Base-by-base conservation (phyloP, 2,888 invertebrate species). In the Tanytarsus gracilentus region DNA sequence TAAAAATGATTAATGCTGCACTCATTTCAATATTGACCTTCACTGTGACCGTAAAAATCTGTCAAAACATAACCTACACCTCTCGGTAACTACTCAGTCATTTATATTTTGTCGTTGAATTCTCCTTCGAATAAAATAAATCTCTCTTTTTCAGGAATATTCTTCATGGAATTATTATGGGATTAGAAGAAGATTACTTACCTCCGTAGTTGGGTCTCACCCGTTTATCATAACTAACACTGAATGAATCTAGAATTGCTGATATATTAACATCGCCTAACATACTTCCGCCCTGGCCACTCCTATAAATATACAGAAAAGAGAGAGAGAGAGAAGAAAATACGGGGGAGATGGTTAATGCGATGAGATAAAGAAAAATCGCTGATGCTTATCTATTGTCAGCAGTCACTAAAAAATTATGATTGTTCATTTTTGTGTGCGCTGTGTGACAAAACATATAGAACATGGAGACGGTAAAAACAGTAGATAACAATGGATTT, bases 141-240 rank as follows among this genome's bases (percentile, higher is more conserved):
- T 16, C 8, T 29, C 23, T 44, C 26, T 14, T 29, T 14, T 14
- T 27, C 29, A 26, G 26, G 11, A 18, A 30, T 23, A 14, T 29
- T 18, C 29, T 53, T 6, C 29, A 11, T 14, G 56, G 21, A 6
- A 49, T 29, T 4, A n/a, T 11, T 9, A 33, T 4, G 6, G 9
- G 33, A 26, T 44, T 39, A 52, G 27, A 39, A 49, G 21, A 49
- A 23, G 21, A 44, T 23, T 69, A 73, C 86, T 83, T 80, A 94
- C 94, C 94, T 87, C 94, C 95, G 80, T 95, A 96, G 79, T 95
- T 94, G 76, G 96, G 96, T 80, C 96, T 89, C 85, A 97, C 91
- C 86, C 96, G 88, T 86, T 96, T 97, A 83, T 97, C 96, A 78
- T 96, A 96, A 79, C 91, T 94, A 78, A 89, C 87, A 77, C 92